phyloP scores from a whole-genome alignment of 2,888 invertebrate genomes.

The Chrysomela aeneicollis region DNA sequence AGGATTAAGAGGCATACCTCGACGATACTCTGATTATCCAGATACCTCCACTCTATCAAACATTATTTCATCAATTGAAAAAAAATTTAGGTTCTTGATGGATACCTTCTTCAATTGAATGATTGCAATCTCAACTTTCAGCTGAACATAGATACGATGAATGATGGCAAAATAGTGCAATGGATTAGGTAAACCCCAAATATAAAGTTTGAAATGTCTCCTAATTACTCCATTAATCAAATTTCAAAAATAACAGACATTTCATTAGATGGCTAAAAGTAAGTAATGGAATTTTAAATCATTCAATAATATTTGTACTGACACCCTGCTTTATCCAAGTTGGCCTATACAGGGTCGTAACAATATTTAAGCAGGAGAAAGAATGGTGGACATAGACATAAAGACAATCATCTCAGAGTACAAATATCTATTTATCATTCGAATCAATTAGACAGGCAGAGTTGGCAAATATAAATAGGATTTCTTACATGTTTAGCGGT shows the following conservation, averaged over 20 bases:
- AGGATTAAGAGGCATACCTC: slow-evolving; percentile 76
- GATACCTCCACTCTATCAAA: slow-evolving; percentile 64
- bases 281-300: slow-evolving; percentile 78
- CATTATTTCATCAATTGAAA: slow-evolving; percentile 72
- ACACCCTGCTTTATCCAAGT: no score
- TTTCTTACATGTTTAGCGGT: no score
- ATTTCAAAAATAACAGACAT: slow-evolving; percentile 62
- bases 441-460: no score
- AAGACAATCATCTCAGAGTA: no score
- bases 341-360: no score
- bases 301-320: slow-evolving; percentile 71
- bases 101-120: slow-evolving; percentile 69
- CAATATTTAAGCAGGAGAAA: no score
- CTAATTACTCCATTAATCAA: slow-evolving; percentile 68
- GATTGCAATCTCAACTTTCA: slow-evolving; percentile 67
- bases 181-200: slow-evolving; percentile 74
- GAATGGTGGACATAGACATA: no score
- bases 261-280: slow-evolving; percentile 74
- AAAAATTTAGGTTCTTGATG: slow-evolving; percentile 63
- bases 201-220: slow-evolving; percentile 67
- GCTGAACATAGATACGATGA: slow-evolving; percentile 69
- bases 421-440: no score
- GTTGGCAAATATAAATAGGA: no score
- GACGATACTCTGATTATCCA: slow-evolving; percentile 68
- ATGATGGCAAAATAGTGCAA: slow-evolving; percentile 69